Percentiles rank a stretch among this genome's conserved stretches.
These are phyloP conservation scores for Bombus confusus DNA, from an alignment of 1,140 invertebrate species.

Conservation along the genomic window DNA sequence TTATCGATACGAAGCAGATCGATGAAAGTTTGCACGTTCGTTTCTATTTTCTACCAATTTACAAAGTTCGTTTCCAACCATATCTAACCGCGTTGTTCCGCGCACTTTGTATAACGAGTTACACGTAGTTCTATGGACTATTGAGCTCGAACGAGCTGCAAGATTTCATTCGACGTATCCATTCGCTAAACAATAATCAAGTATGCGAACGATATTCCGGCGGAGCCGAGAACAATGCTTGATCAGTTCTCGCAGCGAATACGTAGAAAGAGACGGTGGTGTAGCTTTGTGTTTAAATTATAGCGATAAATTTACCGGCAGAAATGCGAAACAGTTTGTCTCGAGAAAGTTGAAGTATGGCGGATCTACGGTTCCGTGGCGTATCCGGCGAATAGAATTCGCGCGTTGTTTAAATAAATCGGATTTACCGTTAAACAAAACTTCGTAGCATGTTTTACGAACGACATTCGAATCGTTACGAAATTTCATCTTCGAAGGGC, in stretches of 20 bases:
- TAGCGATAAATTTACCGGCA: neutral
- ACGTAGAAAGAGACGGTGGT: neutral
- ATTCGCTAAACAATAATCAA: neutral
- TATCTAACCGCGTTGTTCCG: neutral
- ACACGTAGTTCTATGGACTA: too few species aligned
- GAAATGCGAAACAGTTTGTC: neutral
- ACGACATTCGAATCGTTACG: neutral
- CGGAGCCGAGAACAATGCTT: neutral
- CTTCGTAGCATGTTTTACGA: neutral
- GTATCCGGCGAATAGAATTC: neutral
- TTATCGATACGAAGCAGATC: neutral
- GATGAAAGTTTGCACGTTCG: fast-evolving
- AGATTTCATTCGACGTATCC: neutral
- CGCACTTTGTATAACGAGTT: neutral
- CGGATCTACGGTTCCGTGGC: neutral
- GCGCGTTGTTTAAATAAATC: neutral
- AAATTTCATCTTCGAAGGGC: too few species aligned
- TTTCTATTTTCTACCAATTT: too few species aligned
- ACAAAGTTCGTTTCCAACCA: too few species aligned
- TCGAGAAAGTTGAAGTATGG: neutral
- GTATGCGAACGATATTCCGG: constrained; percentile 13
- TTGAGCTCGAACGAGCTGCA: neutral
- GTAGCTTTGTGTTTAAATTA: neutral
- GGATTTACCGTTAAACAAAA: neutral
- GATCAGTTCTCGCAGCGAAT: constrained; percentile 1